These are phyloP conservation scores for Acipenser transmontanus DNA, from an alignment of 2,797 vertebrate genomes.

Conservation along the genomic window DNA sequence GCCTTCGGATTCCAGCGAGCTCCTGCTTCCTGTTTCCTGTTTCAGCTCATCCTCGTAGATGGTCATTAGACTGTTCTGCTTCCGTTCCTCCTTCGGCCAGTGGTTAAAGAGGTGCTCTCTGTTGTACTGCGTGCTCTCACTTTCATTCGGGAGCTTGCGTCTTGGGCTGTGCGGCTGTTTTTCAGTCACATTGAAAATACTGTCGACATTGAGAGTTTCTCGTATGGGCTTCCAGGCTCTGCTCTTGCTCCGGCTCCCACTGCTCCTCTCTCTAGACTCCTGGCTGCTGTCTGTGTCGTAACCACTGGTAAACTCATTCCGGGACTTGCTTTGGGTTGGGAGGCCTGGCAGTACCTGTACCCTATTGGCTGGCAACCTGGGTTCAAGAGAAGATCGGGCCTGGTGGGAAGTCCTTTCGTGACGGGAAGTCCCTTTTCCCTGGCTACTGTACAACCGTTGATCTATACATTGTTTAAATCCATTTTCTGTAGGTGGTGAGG, in stretches of 20 bases:
- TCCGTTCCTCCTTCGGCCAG: conserved; percentile 60
- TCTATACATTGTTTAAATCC: conserved; percentile 65
- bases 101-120: conserved; percentile 37
- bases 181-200: conserved; percentile 69
- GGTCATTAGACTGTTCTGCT: conserved; percentile 82
- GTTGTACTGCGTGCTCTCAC: conserved; percentile 37
- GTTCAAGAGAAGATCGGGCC: conserved; percentile 26
- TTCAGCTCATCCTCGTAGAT: conserved; percentile 90
- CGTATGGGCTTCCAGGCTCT: conserved; percentile 82
- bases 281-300: conserved; percentile 88
- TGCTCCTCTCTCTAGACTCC: conserved; percentile 65
- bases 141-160: conserved; percentile 47
- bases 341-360: conserved; percentile 38
- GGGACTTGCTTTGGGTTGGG: conserved; percentile 38
- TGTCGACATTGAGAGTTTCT: conserved; percentile 90
- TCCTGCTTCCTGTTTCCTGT: conserved; percentile 74
- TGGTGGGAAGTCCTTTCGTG: too few species aligned
- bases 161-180: conserved; percentile 65
- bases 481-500: conserved; percentile 59
- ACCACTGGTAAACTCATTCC: conserved; percentile 53
- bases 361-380: conserved; percentile 31
- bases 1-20: conserved; percentile 71
- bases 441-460: conserved; percentile 69
- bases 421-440: conserved; percentile 71
- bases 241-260: conserved; percentile 50